Evolutionary conservation across 2,113 vertebrate genomes (phyloP).

Genomic region (Chaenocephalus aceratus): DNA sequence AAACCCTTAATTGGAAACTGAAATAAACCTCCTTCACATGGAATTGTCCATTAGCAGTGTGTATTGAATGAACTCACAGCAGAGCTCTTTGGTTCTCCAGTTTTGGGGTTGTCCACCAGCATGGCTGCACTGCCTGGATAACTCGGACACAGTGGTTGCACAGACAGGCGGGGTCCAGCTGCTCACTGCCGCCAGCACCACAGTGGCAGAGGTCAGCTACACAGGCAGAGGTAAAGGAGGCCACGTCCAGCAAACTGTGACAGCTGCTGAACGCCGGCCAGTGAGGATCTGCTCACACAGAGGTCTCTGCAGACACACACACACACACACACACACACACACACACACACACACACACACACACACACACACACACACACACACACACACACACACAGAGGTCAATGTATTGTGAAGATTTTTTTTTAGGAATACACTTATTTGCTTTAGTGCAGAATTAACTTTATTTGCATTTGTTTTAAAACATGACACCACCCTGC

Average conservation of each 20-base stretch:
- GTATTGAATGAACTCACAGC: conserved; percentile 70
- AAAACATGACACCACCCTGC: no score
- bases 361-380: no score
- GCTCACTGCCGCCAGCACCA: conserved; percentile 17
- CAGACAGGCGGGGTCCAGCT: conserved; percentile 66
- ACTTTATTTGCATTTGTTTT: no score
- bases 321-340: no score
- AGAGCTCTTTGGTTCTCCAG: conserved; percentile 77
- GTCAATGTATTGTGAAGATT: no score
- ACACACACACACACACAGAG: no score
- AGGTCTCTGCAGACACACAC: conserved; percentile 59
- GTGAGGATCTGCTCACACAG: conserved; percentile 78
- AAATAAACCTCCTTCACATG: not conserved
- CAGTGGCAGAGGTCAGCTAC: conserved; percentile 79
- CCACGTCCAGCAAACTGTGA: conserved; percentile 60
- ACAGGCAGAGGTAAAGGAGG: conserved; percentile 76
- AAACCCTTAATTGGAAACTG: not conserved
- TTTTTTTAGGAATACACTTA: no score
- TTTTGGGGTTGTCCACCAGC: conserved; percentile 76
- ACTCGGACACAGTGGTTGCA: conserved; percentile 83
- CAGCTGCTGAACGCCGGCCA: conserved; percentile 71
- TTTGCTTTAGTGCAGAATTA: no score
- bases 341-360: no score
- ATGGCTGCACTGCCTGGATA: conserved; percentile 80
- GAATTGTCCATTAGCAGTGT: not conserved